These are phyloP conservation scores for Drosophila kokeensis DNA, from an alignment of 2,888 invertebrate species.

Conservation along the genomic window DNA sequence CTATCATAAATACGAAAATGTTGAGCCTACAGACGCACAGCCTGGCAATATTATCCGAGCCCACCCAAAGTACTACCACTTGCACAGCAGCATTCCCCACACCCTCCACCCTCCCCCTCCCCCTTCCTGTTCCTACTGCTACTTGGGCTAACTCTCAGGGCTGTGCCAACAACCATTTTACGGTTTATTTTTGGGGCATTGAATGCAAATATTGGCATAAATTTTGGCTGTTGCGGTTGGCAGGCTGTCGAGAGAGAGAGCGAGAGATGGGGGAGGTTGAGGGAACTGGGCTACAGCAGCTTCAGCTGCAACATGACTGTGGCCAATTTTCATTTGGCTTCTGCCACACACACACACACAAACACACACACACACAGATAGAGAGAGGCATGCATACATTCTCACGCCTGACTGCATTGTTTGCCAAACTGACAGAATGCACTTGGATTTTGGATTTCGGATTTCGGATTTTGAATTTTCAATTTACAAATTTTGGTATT, in stretches of 20 bases:
- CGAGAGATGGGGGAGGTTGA: neutral
- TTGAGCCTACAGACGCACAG: slow-evolving; percentile 39
- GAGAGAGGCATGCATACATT: slow-evolving; percentile 13
- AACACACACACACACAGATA: slow-evolving; percentile 17
- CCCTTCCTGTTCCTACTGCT: neutral
- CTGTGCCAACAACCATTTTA: slow-evolving; percentile 67
- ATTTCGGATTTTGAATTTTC: slow-evolving; percentile 54
- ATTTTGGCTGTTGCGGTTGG: slow-evolving; percentile 73
- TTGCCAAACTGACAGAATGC: slow-evolving; percentile 60
- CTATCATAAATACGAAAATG: slow-evolving; percentile 76
- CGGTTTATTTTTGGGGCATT: slow-evolving; percentile 79
- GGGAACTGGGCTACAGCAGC: slow-evolving; percentile 28
- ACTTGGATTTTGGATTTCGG: slow-evolving; percentile 49
- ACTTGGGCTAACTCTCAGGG: slow-evolving; percentile 35
- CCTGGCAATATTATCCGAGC: slow-evolving; percentile 29
- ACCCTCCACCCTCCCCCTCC: neutral
- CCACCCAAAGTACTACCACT: neutral
- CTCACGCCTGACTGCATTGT: slow-evolving; percentile 50
- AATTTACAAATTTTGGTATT: slow-evolving; percentile 31
- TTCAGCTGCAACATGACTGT: slow-evolving; percentile 35
- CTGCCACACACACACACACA: slow-evolving; percentile 33
- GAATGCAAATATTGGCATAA: slow-evolving; percentile 81
- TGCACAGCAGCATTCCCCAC: slow-evolving; percentile 13
- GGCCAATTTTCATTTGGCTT: slow-evolving; percentile 64
- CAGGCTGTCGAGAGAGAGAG: slow-evolving; percentile 15